Percentiles rank a stretch among this genome's conserved stretches.
Conservation (phyloP, 1,140 invertebrate species). For the Monochamus saltuarius region DNA sequence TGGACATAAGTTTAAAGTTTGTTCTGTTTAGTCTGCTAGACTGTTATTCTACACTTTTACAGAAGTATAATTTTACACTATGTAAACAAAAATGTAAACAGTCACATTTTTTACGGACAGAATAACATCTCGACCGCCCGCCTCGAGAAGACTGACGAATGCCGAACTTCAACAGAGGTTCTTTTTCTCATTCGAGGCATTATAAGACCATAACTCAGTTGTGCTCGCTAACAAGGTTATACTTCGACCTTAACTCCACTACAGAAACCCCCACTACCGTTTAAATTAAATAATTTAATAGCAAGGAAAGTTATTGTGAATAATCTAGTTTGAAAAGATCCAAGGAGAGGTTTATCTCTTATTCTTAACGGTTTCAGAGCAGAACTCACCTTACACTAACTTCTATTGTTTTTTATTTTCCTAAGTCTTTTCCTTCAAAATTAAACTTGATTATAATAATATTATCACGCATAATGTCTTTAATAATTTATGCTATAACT, state of each 20-base stretch:
- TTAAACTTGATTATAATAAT: too few species aligned
- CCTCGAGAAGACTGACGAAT: conserved; percentile 41
- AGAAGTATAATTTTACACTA: too few species aligned
- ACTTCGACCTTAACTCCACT: conserved; percentile 45
- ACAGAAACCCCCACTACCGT: conserved; percentile 38
- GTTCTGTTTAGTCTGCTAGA: too few species aligned
- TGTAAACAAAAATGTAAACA: background rate
- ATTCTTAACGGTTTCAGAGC: too few species aligned
- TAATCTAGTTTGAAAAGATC: conserved; percentile 48
- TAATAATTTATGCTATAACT: too few species aligned
- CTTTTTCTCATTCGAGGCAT: conserved; percentile 51
- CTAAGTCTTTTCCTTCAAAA: too few species aligned
- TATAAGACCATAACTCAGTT: conserved; percentile 54
- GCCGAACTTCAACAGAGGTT: conserved; percentile 40
- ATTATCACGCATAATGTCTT: too few species aligned
- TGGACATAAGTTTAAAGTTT: too few species aligned
- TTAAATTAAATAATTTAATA: conserved; percentile 55
- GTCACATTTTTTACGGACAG: conserved; percentile 10
- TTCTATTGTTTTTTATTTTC: too few species aligned
- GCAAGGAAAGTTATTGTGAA: conserved; percentile 54
- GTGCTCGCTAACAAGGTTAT: conserved; percentile 52
- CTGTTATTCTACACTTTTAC: too few species aligned
- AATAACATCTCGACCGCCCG: conserved; percentile 34
- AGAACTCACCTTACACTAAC: too few species aligned
- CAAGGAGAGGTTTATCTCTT: background rate